A percentile compares a stretch with the other conserved stretches of the same genome.
Evolutionary conservation across 2,888 invertebrate species (phyloP).

Genomic region (Epistrophe grossulariae): DNA sequence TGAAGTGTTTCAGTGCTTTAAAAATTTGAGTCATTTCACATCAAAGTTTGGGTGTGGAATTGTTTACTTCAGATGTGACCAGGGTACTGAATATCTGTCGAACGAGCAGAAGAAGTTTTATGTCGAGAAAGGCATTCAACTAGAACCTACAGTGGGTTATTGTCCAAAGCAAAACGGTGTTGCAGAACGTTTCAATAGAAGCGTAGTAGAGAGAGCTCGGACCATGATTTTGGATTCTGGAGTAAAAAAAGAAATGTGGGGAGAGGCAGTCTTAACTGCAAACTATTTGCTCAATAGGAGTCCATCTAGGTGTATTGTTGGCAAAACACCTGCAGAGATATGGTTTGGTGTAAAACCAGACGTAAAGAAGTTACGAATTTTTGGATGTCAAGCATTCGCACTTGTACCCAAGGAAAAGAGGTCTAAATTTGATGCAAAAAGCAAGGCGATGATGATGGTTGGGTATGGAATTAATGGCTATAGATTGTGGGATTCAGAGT

Average conservation of each 20-base stretch:
- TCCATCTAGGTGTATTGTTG: not conserved
- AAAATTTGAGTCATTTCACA: too few relatives aligned
- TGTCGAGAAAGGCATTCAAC: too few relatives aligned
- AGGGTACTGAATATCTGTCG: too few relatives aligned
- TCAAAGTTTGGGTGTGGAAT: too few relatives aligned
- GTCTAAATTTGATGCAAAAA: not conserved
- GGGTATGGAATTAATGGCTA: slow-evolving; percentile 41
- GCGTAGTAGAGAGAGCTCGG: too few relatives aligned
- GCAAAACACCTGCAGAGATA: not conserved
- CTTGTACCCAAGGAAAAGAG: slow-evolving; percentile 9
- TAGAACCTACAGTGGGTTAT: not conserved
- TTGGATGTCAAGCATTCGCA: not conserved
- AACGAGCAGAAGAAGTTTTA: too few relatives aligned
- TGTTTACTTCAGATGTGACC: too few relatives aligned
- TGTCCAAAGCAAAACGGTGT: not conserved
- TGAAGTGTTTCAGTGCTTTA: too few relatives aligned
- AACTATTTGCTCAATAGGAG: too few relatives aligned
- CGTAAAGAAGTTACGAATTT: not conserved
- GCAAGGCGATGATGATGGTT: slow-evolving; percentile 37
- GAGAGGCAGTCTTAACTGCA: too few relatives aligned
- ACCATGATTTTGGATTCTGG: too few relatives aligned
- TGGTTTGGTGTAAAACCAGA: slow-evolving; percentile 3
- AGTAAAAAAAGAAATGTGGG: too few relatives aligned
- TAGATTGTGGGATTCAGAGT: slow-evolving; percentile 25
- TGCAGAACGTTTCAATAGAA: not conserved